phyloP scores from a whole-genome alignment of 2,113 vertebrate species.

The Chaetura pelagica region DNA sequence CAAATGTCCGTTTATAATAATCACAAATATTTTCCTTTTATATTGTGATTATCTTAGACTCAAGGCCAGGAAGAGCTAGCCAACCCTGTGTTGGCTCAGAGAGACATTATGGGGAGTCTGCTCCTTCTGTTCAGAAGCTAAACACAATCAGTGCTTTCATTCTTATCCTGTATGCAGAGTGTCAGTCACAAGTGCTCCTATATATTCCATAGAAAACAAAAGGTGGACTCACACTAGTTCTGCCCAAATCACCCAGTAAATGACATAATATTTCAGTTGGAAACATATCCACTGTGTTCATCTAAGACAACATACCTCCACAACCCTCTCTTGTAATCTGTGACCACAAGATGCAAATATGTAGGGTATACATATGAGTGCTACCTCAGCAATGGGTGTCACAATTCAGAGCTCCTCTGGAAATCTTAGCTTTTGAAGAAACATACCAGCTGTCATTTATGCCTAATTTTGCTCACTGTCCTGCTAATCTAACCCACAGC shows the following conservation, averaged over 20 bases:
- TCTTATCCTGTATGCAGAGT: background rate
- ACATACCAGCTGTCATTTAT: accelerated
- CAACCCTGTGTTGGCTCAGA: background rate
- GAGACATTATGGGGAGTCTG: background rate
- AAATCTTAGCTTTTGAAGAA: background rate
- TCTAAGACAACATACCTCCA: background rate
- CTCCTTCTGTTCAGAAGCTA: background rate
- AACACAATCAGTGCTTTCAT: accelerated
- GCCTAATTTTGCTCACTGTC: background rate
- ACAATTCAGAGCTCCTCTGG: background rate
- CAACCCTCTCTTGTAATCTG: background rate
- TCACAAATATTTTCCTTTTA: background rate
- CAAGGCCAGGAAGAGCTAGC: background rate
- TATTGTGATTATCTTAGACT: background rate
- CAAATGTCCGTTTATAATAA: background rate
- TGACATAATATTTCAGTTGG: background rate
- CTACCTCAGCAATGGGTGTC: background rate
- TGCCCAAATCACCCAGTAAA: background rate
- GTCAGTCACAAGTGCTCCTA: background rate
- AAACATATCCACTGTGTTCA: background rate
- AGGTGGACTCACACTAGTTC: background rate
- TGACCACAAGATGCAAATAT: background rate
- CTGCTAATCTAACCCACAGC: background rate
- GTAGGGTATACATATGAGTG: background rate
- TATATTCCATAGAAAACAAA: background rate